Evolutionary conservation across 2,888 invertebrate species (phyloP).

Genomic region (Brenthis ino): DNA sequence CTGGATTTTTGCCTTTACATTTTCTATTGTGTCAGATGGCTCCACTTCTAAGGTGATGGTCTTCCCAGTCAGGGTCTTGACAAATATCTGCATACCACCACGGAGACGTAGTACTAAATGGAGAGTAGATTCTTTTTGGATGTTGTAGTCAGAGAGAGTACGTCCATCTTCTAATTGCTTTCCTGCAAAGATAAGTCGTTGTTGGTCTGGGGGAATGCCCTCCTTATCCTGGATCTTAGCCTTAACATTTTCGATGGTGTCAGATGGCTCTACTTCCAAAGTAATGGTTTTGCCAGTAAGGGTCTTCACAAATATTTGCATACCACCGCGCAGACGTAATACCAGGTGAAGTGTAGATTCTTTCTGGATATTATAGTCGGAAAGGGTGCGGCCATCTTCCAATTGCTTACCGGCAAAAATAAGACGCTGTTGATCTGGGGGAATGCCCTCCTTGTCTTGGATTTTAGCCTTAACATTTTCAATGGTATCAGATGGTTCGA

Average conservation of each 20-base stretch:
- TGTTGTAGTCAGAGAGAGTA: slow-evolving; percentile 48
- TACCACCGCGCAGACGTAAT: slow-evolving; percentile 24
- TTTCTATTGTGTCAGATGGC: slow-evolving; percentile 92
- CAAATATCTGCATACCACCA: slow-evolving; percentile 73
- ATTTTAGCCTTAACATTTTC: slow-evolving; percentile 39
- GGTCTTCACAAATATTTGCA: slow-evolving; percentile 27
- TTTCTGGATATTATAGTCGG: slow-evolving; percentile 38
- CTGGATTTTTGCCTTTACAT: slow-evolving; percentile 49
- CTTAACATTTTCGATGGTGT: slow-evolving; percentile 39
- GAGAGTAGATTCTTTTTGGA: slow-evolving; percentile 49
- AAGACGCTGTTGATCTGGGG: slow-evolving; percentile 50
- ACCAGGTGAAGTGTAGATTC: slow-evolving; percentile 44
- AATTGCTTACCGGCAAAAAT: slow-evolving; percentile 36
- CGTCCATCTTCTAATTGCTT: slow-evolving; percentile 19
- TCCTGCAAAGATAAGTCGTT: too few species aligned
- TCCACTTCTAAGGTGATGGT: slow-evolving; percentile 93
- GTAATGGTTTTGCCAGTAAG: slow-evolving; percentile 51
- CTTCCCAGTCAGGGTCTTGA: slow-evolving; percentile 93
- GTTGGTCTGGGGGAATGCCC: too few species aligned
- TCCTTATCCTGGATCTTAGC: too few species aligned
- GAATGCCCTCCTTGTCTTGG: slow-evolving; percentile 46
- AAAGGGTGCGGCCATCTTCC: slow-evolving; percentile 37
- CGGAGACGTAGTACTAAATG: slow-evolving; percentile 48
- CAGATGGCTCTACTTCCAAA: slow-evolving; percentile 42
- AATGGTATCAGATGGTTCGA: slow-evolving; percentile 46